Conservation (phyloP, 2,888 invertebrate species). For the Cordilura impudica region DNA sequence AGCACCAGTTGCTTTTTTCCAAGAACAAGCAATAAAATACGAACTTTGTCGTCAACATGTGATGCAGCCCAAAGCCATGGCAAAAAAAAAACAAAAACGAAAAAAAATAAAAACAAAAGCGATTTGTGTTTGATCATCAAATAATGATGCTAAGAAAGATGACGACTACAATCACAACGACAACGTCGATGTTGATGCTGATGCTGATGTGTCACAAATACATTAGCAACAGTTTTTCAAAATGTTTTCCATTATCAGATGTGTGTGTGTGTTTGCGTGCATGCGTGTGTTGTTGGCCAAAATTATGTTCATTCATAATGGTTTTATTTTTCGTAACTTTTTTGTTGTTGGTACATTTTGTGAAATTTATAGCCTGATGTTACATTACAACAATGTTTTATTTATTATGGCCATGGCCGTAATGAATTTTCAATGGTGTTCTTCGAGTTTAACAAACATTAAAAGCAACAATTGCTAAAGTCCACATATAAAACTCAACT, state of each 20-base stretch:
- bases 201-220: slow-evolving; percentile 41
- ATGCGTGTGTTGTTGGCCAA: slow-evolving; percentile 17
- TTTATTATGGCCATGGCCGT: slow-evolving; percentile 37
- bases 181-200: not conserved
- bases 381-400: slow-evolving; percentile 42
- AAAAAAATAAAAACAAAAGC: slow-evolving; percentile 1
- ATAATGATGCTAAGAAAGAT: slow-evolving; percentile 17
- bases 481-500: not conserved
- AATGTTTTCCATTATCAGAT: not conserved
- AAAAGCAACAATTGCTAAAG: slow-evolving; percentile 18
- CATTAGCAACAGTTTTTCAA: slow-evolving; percentile 39
- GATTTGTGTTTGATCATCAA: slow-evolving; percentile 37
- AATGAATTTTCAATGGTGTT: slow-evolving; percentile 45
- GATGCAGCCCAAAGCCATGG: not conserved
- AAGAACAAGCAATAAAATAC: slow-evolving; percentile 28
- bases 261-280: not conserved
- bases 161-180: not conserved
- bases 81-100: slow-evolving; percentile 2
- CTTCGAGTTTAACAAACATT: not conserved
- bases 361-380: slow-evolving; percentile 36
- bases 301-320: slow-evolving; percentile 22
- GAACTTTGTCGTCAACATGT: slow-evolving; percentile 9
- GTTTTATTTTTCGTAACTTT: not conserved
- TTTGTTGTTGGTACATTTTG: not conserved
- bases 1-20: slow-evolving; percentile 52